Percentiles rank a stretch among this genome's conserved stretches.
Evolutionary conservation across 2,797 vertebrate genomes (phyloP).

Genomic region (Acrocephalus scirpaceus): DNA sequence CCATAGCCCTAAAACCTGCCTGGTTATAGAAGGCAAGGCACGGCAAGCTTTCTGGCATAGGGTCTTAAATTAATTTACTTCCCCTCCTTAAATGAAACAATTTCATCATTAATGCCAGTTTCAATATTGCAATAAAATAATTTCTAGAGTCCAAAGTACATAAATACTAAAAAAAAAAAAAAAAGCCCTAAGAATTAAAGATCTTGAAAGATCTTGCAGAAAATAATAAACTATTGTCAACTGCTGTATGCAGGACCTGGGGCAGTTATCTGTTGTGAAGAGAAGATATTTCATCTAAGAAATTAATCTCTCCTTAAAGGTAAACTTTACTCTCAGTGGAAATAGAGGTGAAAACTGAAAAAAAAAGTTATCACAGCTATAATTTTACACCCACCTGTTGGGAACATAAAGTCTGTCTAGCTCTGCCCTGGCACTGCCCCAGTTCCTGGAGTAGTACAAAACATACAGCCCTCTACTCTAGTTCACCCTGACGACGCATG

Average conservation of each 20-base stretch:
- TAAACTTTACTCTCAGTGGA: neutral
- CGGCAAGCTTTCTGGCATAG: neutral
- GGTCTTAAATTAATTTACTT: neutral
- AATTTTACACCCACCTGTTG: neutral
- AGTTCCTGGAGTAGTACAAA: neutral
- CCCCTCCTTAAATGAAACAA: neutral
- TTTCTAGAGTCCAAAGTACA: neutral
- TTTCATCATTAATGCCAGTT: neutral
- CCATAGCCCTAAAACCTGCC: neutral
- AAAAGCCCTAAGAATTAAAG: neutral
- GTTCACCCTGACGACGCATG: neutral
- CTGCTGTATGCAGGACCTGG: neutral
- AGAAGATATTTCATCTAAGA: neutral
- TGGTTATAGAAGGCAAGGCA: neutral
- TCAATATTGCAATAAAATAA: neutral
- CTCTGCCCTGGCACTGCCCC: neutral
- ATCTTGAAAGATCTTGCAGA: neutral
- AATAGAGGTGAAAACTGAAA: neutral
- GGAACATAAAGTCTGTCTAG: neutral
- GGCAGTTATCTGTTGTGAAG: neutral
- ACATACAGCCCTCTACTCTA: neutral
- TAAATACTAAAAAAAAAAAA: neutral
- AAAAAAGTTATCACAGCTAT: neutral
- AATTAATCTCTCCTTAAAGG: neutral
- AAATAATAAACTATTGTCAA: neutral